These are phyloP conservation scores for Cyprinodon variegatus DNA, from an alignment of 2,113 vertebrate species.

Conservation along the genomic window DNA sequence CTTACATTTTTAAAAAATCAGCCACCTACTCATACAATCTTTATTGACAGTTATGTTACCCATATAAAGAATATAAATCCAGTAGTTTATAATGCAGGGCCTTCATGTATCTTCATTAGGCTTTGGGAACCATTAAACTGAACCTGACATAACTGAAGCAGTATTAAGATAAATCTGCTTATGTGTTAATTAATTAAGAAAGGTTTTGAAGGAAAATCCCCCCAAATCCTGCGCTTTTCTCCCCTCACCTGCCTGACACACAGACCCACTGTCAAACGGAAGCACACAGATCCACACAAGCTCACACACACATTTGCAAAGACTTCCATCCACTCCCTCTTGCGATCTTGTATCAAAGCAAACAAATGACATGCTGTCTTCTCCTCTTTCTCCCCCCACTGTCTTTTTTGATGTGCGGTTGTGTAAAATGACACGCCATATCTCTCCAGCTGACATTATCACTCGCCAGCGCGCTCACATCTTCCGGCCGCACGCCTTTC, in stretches of 20 bases:
- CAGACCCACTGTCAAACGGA: conserved; percentile 29
- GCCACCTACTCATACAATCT: too few relatives aligned
- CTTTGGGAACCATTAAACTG: background rate
- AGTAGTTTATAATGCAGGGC: background rate
- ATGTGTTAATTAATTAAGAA: conserved; percentile 28
- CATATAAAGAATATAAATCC: too few relatives aligned
- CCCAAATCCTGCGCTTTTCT: conserved; percentile 34
- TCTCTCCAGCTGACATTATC: conserved; percentile 85
- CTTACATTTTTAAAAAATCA: too few relatives aligned
- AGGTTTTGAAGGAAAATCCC: conserved; percentile 31
- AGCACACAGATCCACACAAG: conserved; percentile 26
- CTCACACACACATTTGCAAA: conserved; percentile 34
- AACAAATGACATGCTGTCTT: conserved; percentile 83
- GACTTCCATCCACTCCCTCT: conserved; percentile 58
- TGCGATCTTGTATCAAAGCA: conserved; percentile 86
- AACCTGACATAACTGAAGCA: conserved; percentile 24
- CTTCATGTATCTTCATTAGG: background rate
- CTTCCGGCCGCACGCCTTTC: conserved; percentile 80
- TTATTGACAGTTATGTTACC: too few relatives aligned
- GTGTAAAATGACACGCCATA: conserved; percentile 84
- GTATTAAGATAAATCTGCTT: conserved; percentile 29
- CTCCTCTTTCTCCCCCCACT: conserved; percentile 56
- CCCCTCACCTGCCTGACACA: conserved; percentile 36
- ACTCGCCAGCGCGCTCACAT: conserved; percentile 80
- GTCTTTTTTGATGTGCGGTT: conserved; percentile 79